These are phyloP conservation scores for Diplodus puntazzo DNA, from an alignment of 2,797 vertebrate species.

Conservation along the genomic window DNA sequence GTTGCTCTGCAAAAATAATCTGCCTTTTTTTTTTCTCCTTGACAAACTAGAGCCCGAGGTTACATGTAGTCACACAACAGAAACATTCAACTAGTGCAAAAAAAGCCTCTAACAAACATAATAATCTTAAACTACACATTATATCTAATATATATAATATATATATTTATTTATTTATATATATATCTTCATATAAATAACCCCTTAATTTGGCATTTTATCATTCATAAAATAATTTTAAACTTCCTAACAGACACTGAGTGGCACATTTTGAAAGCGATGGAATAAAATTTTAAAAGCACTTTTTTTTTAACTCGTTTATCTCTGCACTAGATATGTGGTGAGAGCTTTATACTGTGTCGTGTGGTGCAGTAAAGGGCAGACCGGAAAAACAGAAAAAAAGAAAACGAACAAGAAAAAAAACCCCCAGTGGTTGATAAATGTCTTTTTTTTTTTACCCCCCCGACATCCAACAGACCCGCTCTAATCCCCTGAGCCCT, in stretches of 20 bases:
- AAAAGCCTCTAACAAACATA: slow-evolving; percentile 87
- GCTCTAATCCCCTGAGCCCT: slow-evolving; percentile 74
- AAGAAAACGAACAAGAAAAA: slow-evolving; percentile 48
- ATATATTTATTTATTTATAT: slow-evolving; percentile 84
- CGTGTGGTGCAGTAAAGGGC: slow-evolving; percentile 64
- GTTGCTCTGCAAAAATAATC: slow-evolving; percentile 87
- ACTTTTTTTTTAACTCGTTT: slow-evolving; percentile 77
- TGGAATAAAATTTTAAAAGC: slow-evolving; percentile 83
- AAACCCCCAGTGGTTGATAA: slow-evolving; percentile 68
- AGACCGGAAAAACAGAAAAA: slow-evolving; percentile 46
- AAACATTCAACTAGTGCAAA: slow-evolving; percentile 88
- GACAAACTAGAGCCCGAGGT: slow-evolving; percentile 83
- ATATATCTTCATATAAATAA: slow-evolving; percentile 88
- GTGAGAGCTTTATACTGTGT: slow-evolving; percentile 74
- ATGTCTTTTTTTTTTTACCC: slow-evolving; percentile 46
- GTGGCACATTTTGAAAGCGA: slow-evolving; percentile 89
- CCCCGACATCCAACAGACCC: slow-evolving; percentile 53
- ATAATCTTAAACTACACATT: slow-evolving; percentile 85
- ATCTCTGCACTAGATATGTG: slow-evolving; percentile 85
- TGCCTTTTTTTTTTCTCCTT: slow-evolving; percentile 67
- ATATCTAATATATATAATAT: slow-evolving; percentile 86
- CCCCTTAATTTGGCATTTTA: slow-evolving; percentile 89
- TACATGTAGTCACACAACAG: slow-evolving; percentile 84
- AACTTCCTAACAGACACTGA: slow-evolving; percentile 85
- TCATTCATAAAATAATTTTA: slow-evolving; percentile 87